Percentiles rank a stretch among this genome's conserved stretches.
phyloP scores from a whole-genome alignment of 64 coral and sea anemone species.

The Platygyra sinensis region DNA sequence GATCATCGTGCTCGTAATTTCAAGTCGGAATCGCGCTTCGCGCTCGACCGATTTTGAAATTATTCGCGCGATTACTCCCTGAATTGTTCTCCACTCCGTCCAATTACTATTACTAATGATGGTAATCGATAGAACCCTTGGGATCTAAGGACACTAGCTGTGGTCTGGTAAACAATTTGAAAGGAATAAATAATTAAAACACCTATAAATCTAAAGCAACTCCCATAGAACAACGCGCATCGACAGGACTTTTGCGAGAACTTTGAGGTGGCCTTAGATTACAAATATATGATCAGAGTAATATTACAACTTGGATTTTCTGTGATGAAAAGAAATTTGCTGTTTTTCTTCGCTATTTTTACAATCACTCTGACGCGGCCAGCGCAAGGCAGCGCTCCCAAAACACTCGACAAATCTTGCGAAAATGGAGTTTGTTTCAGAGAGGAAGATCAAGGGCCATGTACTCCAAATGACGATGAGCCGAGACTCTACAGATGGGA shows the following conservation, averaged over 20 bases:
- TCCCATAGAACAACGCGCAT: background rate
- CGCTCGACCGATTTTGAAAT: too few species aligned
- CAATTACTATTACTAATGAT: too few species aligned
- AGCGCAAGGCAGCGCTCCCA: background rate
- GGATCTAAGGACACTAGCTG: too few species aligned
- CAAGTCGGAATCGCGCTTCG: too few species aligned
- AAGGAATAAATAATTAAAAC: background rate
- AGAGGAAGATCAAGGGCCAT: conserved; percentile 73
- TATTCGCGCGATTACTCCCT: too few species aligned
- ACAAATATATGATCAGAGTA: background rate
- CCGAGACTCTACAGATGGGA: conserved; percentile 80
- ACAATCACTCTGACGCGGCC: background rate
- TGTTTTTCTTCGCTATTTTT: background rate
- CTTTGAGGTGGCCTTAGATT: background rate
- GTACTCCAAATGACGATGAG: conserved; percentile 50
- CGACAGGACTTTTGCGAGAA: background rate
- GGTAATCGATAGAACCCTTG: too few species aligned
- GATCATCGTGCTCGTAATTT: too few species aligned
- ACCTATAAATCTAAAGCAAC: background rate
- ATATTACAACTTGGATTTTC: background rate
- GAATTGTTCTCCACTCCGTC: too few species aligned
- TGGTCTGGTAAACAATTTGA: too few species aligned
- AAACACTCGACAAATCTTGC: conserved; percentile 32
- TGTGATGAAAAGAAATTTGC: background rate
- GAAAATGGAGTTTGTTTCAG: conserved; percentile 88